Conservation (phyloP, 1,140 invertebrate genomes). For the Drosophila malerkotliana region DNA sequence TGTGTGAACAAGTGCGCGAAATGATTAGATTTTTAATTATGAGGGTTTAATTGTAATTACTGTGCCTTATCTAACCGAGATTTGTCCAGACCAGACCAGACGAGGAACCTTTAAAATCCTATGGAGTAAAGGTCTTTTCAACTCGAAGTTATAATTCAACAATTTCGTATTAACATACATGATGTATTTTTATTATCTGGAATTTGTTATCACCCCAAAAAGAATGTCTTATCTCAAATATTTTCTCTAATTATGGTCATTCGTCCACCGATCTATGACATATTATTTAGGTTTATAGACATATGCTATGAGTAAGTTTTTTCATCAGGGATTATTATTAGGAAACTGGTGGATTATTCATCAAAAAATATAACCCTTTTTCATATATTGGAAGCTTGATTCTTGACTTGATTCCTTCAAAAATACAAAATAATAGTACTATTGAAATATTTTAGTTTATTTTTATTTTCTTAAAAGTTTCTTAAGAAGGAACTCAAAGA, state of each 20-base stretch:
- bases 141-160: neutral
- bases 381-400: too few species aligned
- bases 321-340: neutral
- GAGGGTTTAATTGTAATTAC: neutral
- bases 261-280: neutral
- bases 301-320: neutral
- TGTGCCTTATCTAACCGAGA: constrained; percentile 2
- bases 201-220: neutral
- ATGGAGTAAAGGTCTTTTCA: neutral
- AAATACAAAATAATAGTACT: too few species aligned
- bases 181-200: neutral
- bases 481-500: too few species aligned
- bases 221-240: constrained; percentile 2
- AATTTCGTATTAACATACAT: neutral
- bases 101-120: neutral
- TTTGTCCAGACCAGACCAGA: neutral
- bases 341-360: neutral
- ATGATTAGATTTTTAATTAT: constrained; percentile 4
- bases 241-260: constrained; percentile 5
- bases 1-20: constrained; percentile 39
- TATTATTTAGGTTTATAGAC: neutral
- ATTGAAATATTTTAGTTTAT: too few species aligned
- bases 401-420: too few species aligned
- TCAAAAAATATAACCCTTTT: neutral
- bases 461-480: too few species aligned